phyloP scores from a whole-genome alignment of 2,888 invertebrate species.

The Neoaliturus tenellus region DNA sequence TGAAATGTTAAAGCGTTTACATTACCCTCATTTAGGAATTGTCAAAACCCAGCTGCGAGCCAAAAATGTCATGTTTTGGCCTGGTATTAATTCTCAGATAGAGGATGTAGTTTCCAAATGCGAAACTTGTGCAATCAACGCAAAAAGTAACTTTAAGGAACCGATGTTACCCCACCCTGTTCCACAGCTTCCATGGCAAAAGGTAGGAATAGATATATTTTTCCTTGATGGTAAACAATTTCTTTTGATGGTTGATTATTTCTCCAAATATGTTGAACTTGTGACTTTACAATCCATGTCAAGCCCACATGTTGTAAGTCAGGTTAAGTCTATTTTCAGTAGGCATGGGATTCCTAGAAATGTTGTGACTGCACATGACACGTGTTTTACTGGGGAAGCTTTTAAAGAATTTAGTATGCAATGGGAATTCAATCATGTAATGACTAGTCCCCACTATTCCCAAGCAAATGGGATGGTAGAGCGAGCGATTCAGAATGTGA shows the following conservation, averaged over 20 bases:
- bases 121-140: background rate
- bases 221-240: background rate
- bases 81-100: conserved; percentile 7
- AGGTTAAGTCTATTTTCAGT: background rate
- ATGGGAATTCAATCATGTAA: conserved; percentile 24
- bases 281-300: background rate
- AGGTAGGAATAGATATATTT: conserved; percentile 31
- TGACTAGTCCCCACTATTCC: conserved; percentile 15
- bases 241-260: conserved; percentile 34
- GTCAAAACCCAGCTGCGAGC: conserved; percentile 16
- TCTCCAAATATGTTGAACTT: conserved; percentile 20
- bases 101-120: conserved; percentile 31
- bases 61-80: conserved; percentile 23
- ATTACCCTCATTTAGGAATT: conserved; percentile 44
- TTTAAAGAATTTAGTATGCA: background rate
- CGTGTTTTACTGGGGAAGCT: background rate
- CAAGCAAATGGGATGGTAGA: conserved; percentile 44
- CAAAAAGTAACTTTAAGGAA: background rate
- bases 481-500: background rate
- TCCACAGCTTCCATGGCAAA: conserved; percentile 11
- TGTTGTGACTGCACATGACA: background rate
- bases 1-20: conserved; percentile 36
- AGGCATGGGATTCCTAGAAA: conserved; percentile 31
- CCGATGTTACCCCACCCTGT: background rate
- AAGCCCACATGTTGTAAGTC: background rate